These are phyloP conservation scores for Belgica antarctica DNA, from an alignment of 2,888 invertebrate genomes.

Conservation along the genomic window DNA sequence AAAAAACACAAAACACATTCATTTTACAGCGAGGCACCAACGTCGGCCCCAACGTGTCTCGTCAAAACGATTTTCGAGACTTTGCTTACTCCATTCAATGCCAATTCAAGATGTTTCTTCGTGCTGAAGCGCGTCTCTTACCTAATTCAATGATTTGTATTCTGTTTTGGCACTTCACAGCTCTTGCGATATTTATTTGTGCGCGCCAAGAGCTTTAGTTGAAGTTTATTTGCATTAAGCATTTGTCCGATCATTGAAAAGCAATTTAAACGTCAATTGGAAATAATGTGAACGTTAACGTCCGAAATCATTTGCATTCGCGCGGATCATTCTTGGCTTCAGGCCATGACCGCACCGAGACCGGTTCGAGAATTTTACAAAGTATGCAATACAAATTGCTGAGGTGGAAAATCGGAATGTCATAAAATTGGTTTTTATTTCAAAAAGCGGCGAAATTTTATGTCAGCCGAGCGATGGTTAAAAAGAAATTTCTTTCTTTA, in stretches of 20 bases:
- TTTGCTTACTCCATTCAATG: constrained; percentile 20
- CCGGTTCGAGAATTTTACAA: no score
- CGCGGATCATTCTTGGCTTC: no score
- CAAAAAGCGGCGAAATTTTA: neutral
- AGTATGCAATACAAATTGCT: no score
- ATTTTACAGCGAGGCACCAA: constrained; percentile 26
- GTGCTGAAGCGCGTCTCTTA: constrained; percentile 14
- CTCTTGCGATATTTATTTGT: constrained; percentile 9
- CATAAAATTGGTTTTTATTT: neutral
- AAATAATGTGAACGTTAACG: no score
- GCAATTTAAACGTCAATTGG: no score
- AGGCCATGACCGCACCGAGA: no score
- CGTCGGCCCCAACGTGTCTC: constrained; percentile 20
- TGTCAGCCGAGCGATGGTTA: neutral
- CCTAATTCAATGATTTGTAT: constrained; percentile 16
- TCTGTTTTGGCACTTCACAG: constrained; percentile 17
- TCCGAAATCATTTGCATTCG: no score
- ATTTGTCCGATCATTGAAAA: no score
- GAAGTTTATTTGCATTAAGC: constrained; percentile 1
- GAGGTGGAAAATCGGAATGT: neutral
- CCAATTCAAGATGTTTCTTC: neutral
- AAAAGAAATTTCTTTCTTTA: neutral
- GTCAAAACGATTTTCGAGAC: constrained; percentile 6
- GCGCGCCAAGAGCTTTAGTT: neutral
- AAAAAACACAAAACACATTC: neutral